These are phyloP conservation scores for Brachionus rubens DNA, from an alignment of 1,140 invertebrate species.

Conservation along the genomic window DNA sequence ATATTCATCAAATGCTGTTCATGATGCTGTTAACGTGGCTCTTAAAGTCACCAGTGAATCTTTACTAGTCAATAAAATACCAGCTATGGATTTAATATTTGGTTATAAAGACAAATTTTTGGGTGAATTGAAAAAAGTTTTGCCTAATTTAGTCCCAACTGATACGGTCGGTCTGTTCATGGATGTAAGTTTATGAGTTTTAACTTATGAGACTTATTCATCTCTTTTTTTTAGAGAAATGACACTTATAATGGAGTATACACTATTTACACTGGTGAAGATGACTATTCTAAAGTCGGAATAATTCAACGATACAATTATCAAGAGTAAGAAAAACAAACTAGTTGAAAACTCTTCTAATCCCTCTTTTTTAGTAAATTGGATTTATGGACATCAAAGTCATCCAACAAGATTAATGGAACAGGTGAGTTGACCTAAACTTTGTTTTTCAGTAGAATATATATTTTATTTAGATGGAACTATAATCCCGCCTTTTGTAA, in stretches of 20 bases:
- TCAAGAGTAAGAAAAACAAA: no score
- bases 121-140: constrained; percentile 79
- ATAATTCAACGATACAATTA: constrained; percentile 59
- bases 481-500: constrained; percentile 52
- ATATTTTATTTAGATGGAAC: constrained; percentile 54
- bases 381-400: constrained; percentile 53
- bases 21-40: constrained; percentile 77
- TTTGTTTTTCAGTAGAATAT: constrained; percentile 47
- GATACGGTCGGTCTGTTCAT: constrained; percentile 85
- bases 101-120: constrained; percentile 86
- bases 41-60: constrained; percentile 84
- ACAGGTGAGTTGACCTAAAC: constrained; percentile 51
- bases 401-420: constrained; percentile 58
- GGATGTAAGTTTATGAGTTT: no score
- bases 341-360: no score
- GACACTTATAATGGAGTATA: constrained; percentile 62
- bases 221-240: constrained; percentile 55
- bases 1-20: constrained; percentile 73
- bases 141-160: constrained; percentile 84
- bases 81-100: constrained; percentile 80
- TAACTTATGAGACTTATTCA: no score
- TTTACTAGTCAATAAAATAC: constrained; percentile 76
- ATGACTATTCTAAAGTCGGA: constrained; percentile 56
- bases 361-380: constrained; percentile 53
- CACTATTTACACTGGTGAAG: constrained; percentile 61